Conservation (phyloP, 1,140 invertebrate species). For the Bradysia coprophila region DNA sequence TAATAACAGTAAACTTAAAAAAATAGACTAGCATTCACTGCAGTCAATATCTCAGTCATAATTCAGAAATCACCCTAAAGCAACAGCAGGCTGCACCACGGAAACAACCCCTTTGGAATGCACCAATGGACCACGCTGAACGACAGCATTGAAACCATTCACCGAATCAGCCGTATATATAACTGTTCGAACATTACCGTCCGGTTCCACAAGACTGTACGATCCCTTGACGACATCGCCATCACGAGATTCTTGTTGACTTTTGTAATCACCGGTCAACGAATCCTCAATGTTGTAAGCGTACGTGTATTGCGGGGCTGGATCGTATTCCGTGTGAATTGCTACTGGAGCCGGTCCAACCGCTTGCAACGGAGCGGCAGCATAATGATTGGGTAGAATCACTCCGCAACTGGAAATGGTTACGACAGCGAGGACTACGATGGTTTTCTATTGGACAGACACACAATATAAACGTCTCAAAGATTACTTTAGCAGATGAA, state of each 20-base stretch:
- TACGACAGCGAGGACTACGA: too few species aligned
- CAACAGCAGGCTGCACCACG: too few species aligned
- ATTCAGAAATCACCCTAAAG: too few species aligned
- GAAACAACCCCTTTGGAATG: constrained; percentile 5
- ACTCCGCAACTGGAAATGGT: too few species aligned
- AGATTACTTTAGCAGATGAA: too few species aligned
- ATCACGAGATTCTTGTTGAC: constrained; percentile 9
- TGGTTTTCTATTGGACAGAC: too few species aligned
- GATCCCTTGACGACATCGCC: constrained; percentile 19
- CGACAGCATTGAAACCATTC: constrained; percentile 25
- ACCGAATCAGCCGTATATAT: constrained; percentile 23
- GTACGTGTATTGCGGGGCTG: constrained; percentile 29
- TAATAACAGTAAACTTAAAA: too few species aligned
- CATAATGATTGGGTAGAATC: constrained; percentile 2
- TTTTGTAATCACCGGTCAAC: neutral
- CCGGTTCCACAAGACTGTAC: constrained; percentile 27
- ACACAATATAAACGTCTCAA: too few species aligned
- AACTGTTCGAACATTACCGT: constrained; percentile 22
- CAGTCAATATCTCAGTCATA: too few species aligned
- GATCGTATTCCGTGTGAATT: constrained; percentile 16
- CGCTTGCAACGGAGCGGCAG: too few species aligned
- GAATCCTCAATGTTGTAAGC: constrained; percentile 22
- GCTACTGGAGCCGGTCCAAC: neutral
- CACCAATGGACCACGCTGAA: constrained; percentile 10
- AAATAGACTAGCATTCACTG: too few species aligned